phyloP scores from a whole-genome alignment of 1,140 invertebrate species.

The Drosophila pachea region DNA sequence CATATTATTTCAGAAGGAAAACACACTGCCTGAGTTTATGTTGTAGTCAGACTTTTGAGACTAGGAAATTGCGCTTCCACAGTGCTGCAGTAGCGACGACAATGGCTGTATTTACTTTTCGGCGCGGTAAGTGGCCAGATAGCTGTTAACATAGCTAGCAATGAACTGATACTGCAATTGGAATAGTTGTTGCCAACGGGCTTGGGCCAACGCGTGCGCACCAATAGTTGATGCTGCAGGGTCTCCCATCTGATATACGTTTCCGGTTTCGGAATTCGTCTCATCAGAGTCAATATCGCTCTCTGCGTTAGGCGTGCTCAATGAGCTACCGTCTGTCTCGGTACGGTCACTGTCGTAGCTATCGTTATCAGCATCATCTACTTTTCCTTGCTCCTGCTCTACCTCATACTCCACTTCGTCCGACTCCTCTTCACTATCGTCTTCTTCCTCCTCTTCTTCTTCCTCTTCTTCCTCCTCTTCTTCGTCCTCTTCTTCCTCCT shows the following conservation, averaged over 20 bases:
- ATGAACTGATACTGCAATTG: slow-evolving; percentile 53
- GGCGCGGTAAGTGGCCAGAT: slow-evolving; percentile 11
- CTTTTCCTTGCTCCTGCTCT: background rate
- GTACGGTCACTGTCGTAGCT: background rate
- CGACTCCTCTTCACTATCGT: background rate
- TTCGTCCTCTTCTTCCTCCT: slow-evolving; percentile 3
- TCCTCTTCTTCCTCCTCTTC: background rate
- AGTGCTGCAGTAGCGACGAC: slow-evolving; percentile 20
- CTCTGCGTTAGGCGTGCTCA: slow-evolving; percentile 3
- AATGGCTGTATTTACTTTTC: slow-evolving; percentile 8
- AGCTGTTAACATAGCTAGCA: slow-evolving; percentile 39
- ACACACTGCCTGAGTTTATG: slow-evolving; percentile 30
- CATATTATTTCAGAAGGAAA: slow-evolving; percentile 20
- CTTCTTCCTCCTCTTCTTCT: background rate
- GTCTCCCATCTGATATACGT: background rate
- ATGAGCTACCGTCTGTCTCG: background rate
- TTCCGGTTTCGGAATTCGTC: background rate
- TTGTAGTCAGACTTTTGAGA: slow-evolving; percentile 37
- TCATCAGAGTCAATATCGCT: slow-evolving; percentile 1
- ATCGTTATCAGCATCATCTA: background rate
- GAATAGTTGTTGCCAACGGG: slow-evolving; percentile 42
- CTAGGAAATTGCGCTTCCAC: slow-evolving; percentile 34
- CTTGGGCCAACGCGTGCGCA: slow-evolving; percentile 1
- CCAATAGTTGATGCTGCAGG: too few relatives aligned
- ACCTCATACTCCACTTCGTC: background rate